Evolutionary conservation across 2,113 vertebrate species (phyloP), one percentile per base, ranked within the genome.

Genomic region (Thinocorus orbignyianus): DNA sequence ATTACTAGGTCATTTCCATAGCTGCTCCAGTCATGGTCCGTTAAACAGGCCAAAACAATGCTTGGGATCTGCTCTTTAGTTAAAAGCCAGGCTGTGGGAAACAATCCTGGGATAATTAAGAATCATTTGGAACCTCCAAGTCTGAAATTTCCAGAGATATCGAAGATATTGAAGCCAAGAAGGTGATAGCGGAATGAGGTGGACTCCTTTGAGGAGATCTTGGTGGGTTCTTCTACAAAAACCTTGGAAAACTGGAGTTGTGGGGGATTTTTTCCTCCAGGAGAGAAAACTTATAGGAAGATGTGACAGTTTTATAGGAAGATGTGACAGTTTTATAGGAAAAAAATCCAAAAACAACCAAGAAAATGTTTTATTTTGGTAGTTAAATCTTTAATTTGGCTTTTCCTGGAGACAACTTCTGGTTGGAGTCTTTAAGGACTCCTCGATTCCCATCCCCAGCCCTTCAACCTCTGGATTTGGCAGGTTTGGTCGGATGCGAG

Each of bases 51-150:
- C 92, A 37, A 90, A 90, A 95, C 92, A 92, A 58, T 88, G 94
- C 74, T 20, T 93, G 97, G 96, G 94, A 94, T 85, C 52, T 97
- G 94, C 89, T 95, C 82, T 54, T 51, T 93, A 72, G 86, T 97
- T 97, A 97, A 97, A 83, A 90, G 93, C 79, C 78, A 62, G 88
- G 65, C 51, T 55, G 92, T 90, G 92, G 84, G 64, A 96, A 96
- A 95, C 93, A 93, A 89, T 86, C 49, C 69, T 42, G 41, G 65
- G 93, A 74, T 95, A 93, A 96, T 97, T 95, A 97, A 97, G 87
- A 88, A 97, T 81, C 88, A 41, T 44, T 44, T 26, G 10, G 52
- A 73, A 77, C 81, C 91, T 65, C 15, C 69, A 5, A 26, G 58
- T 13, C 58, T 25, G 86, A 80, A 48, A 90, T 85, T 66, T 74